Base-by-base conservation (phyloP, 2,113 vertebrate genomes). In the Morone saxatilis region DNA sequence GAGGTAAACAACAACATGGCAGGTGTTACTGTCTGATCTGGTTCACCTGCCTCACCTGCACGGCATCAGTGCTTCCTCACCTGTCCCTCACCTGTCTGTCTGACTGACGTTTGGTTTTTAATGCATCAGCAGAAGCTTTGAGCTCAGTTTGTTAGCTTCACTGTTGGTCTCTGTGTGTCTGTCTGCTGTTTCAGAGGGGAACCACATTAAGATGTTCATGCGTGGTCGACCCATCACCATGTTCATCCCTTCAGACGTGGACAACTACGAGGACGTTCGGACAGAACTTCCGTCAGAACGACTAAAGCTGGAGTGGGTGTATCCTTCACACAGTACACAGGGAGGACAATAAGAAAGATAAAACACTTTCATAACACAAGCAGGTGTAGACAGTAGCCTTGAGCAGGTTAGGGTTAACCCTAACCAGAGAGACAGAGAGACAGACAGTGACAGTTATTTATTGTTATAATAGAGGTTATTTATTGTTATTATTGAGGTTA, bases 141-240 rank as follows among this genome's bases (percentile, higher is more conserved):
- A 36, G 57, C 45, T 38, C 22, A 6, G 54, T n/a, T 9, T 11
- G n/a, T 31, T 10, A 47, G 10, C 45, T 12, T 47, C 45, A 47
- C 45, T 47, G 12, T 47, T 47, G 11, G 45, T 47, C 5, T 60
- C 4, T 13, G 1, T 48, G 7, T 56, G 25, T 50, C 10, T 63
- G 40, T 66, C 14, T 71, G 19, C 0, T 48, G 2, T 83, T 86
- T 93, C 96, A 99, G 98, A 99, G 93, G 98, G 98, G 80, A 98
- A 98, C 63, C 96, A 97, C 89, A 96, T 99, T 85, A 99, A 99
- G 96, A 99, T 98, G 98, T 99, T 99, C 94, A 99, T 99, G 98
- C 94, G 98, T 16, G 98, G 98, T 59, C 97, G 98, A 76, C 98
- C 98, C 25, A 99, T 99, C 94, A 99, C 98, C 80, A 99, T 99